Base-by-base conservation (phyloP, 2,888 invertebrate species). In the Rhagonycha lutea region DNA sequence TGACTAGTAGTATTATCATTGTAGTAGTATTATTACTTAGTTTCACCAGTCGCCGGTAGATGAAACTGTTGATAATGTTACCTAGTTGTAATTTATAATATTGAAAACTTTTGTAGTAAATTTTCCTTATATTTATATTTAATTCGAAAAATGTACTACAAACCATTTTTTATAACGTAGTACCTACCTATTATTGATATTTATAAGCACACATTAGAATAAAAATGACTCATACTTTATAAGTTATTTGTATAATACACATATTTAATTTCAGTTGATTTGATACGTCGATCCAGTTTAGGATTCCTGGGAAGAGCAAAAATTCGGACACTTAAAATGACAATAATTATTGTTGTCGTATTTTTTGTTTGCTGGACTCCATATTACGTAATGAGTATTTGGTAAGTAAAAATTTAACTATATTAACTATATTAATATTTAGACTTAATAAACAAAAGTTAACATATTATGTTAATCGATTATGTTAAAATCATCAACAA, bases 331-430 rank as follows among this genome's bases (percentile, higher is more conserved):
- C 89, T 98, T 63, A 97, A 97, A 88, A 98, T 98, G 98, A 97
- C 98, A 0, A 92, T 98, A 78, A 95, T 96, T 62, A 98, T 98
- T 78, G 97, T 98, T 11, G 90, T 95, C 61, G 96, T 96, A 0
- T 98, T 98, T 87, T 93, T 98, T 84, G 90, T 97, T 11, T 98
- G 98, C 87, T 98, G 98, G 98, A 97, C 97, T 0, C 98, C 98
- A 0, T 98, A 98, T 87, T 96, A 97, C 88, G 93, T 95, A 78
- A 97, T 98, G 90, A 93, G 94, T 83, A 89, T 96, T 74, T 97
- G 97, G 97, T 95, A 85, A 91, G 91, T 87, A 26, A 47, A 32
- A 72, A 60, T 70, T 65, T 70, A 61, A 10, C 14, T 69, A 28
- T 11, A n/a, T 32, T 63, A n/a, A n/a, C n/a, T 32, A 18, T 18